These are phyloP conservation scores for Listronotus oregonensis DNA, from an alignment of 1,140 invertebrate genomes.

Conservation along the genomic window DNA sequence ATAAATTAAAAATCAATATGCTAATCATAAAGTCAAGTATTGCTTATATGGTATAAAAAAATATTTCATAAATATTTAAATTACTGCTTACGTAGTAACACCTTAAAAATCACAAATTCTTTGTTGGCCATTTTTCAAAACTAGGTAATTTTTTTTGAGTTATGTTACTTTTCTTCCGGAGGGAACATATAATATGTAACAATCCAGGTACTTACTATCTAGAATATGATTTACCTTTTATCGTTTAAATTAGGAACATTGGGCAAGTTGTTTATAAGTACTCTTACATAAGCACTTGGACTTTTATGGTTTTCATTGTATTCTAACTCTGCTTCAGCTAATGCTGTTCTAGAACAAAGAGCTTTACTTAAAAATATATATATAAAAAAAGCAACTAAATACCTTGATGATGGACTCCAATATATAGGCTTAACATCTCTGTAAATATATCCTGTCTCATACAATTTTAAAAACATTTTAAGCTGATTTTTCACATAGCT, in stretches of 20 bases:
- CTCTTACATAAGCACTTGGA: conserved; percentile 55
- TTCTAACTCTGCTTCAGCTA: conserved; percentile 97
- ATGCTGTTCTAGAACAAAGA: conserved; percentile 74
- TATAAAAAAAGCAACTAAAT: conserved; percentile 36
- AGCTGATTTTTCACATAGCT: conserved; percentile 84
- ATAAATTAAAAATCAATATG: too few relatives aligned
- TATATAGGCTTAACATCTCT: conserved; percentile 93
- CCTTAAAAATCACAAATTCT: too few relatives aligned
- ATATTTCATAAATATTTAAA: too few relatives aligned
- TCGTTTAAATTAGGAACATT: conserved; percentile 24
- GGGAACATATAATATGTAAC: too few relatives aligned
- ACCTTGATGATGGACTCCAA: conserved; percentile 94
- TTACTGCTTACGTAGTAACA: too few relatives aligned
- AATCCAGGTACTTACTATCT: too few relatives aligned
- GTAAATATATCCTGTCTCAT: conserved; percentile 81
- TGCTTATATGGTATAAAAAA: too few relatives aligned
- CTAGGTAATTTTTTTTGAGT: too few relatives aligned
- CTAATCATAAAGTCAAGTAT: too few relatives aligned
- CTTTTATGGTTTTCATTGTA: conserved; percentile 86
- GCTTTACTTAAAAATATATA: conserved; percentile 18
- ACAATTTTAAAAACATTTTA: conserved; percentile 79
- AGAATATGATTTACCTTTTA: conserved; percentile 32
- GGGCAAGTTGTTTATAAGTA: conserved; percentile 40
- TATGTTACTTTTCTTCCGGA: too few relatives aligned
- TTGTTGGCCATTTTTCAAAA: too few relatives aligned